These are phyloP conservation scores for Scophthalmus maximus DNA, from an alignment of 2,113 vertebrate genomes.

Conservation along the genomic window DNA sequence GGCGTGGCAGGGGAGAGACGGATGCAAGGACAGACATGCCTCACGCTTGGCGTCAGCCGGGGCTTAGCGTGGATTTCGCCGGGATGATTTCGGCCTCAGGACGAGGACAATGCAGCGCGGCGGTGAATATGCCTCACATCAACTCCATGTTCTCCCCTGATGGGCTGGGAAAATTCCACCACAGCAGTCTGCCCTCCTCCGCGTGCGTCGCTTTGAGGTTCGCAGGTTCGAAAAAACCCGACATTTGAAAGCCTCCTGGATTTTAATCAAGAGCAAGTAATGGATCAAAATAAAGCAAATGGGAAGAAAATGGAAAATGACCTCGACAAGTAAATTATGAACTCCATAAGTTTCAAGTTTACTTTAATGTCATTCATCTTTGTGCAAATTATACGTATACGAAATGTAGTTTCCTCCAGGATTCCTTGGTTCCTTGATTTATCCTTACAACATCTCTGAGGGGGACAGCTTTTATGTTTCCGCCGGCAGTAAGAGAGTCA, in stretches of 20 bases:
- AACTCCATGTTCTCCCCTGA: background rate
- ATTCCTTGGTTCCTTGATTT: too few relatives aligned
- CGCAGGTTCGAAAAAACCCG: background rate
- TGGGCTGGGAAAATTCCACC: conserved; percentile 47
- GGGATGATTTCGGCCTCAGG: conserved; percentile 14
- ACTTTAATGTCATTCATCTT: too few relatives aligned
- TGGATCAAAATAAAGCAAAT: background rate
- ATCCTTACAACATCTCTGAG: too few relatives aligned
- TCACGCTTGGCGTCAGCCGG: conserved; percentile 7
- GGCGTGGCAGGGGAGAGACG: conserved; percentile 20
- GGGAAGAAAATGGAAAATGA: too few relatives aligned
- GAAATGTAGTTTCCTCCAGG: too few relatives aligned
- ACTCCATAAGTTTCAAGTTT: too few relatives aligned
- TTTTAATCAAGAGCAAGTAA: background rate
- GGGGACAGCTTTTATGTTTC: too few relatives aligned
- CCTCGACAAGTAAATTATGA: too few relatives aligned
- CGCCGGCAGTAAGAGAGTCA: too few relatives aligned
- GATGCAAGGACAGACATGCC: conserved; percentile 50
- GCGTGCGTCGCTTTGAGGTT: too few relatives aligned
- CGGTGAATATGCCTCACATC: background rate
- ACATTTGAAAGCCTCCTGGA: background rate
- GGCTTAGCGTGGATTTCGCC: conserved; percentile 37
- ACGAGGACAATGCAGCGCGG: conserved; percentile 19
- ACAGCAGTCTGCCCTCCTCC: background rate
- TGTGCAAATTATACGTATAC: too few relatives aligned